Conservation (phyloP, 1,140 invertebrate genomes). For the Manduca sexta region DNA sequence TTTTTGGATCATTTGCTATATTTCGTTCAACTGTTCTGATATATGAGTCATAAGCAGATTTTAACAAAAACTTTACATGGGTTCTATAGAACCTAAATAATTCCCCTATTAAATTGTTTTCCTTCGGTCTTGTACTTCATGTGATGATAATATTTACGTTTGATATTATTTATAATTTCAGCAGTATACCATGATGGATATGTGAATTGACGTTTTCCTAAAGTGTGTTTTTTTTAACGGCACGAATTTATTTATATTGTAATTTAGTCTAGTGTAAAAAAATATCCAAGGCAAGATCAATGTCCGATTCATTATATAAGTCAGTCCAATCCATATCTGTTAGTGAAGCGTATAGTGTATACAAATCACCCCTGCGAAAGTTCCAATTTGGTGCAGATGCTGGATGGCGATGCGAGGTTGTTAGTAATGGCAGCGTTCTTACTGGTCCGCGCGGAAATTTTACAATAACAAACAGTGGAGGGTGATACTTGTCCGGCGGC, state of each 20-base stretch:
- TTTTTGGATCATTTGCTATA: conserved; percentile 1
- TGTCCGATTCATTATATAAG: background rate
- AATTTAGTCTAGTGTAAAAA: background rate
- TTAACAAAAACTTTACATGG: too few relatives aligned
- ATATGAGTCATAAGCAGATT: too few relatives aligned
- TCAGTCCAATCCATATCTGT: conserved; percentile 1
- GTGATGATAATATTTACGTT: background rate
- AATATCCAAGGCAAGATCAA: background rate
- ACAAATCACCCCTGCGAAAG: background rate
- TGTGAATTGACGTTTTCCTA: background rate
- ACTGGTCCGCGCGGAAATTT: too few relatives aligned
- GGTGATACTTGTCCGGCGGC: conserved; percentile 1
- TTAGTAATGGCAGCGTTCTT: too few relatives aligned
- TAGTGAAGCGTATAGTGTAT: background rate
- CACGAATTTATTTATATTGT: background rate
- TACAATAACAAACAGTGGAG: too few relatives aligned
- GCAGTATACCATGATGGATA: conserved; percentile 4
- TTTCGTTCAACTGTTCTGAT: too few relatives aligned
- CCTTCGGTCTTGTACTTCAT: too few relatives aligned
- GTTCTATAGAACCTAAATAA: too few relatives aligned
- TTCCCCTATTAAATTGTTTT: too few relatives aligned
- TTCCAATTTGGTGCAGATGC: background rate
- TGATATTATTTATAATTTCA: conserved; percentile 4
- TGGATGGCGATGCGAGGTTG: background rate
- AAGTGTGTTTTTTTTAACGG: background rate